Conservation (phyloP, 2,888 invertebrate species). For the Oscheius sp. region DNA sequence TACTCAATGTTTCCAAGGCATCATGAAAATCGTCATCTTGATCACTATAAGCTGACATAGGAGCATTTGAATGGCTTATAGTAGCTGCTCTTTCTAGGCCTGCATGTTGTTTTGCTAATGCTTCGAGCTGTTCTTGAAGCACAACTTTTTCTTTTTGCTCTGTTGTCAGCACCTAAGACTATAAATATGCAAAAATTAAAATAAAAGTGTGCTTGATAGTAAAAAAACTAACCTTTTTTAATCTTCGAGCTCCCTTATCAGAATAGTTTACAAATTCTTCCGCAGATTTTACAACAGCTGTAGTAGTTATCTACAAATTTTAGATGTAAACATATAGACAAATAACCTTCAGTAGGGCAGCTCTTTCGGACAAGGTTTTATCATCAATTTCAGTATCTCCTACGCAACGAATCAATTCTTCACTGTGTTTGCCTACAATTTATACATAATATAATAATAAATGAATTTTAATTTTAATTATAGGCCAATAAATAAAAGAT, state of each 20-base stretch:
- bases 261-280: conserved; percentile 90
- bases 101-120: conserved; percentile 94
- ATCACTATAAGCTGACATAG: conserved; percentile 61
- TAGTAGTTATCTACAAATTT: conserved; percentile 44
- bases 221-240: conserved; percentile 85
- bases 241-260: conserved; percentile 88
- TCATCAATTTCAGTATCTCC: conserved; percentile 77
- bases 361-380: conserved; percentile 90
- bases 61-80: conserved; percentile 32
- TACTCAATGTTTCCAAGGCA: conserved; percentile 76
- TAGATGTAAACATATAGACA: conserved; percentile 7
- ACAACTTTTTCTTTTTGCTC: conserved; percentile 52
- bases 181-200: conserved; percentile 75
- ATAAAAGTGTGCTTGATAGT: conserved; percentile 73
- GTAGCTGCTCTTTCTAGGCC: conserved; percentile 86
- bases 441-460: background rate
- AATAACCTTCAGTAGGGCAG: conserved; percentile 84
- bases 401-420: conserved; percentile 49
- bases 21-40: conserved; percentile 80
- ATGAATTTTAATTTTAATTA: background rate
- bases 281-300: conserved; percentile 93
- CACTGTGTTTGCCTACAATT: conserved; percentile 61
- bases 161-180: conserved; percentile 39
- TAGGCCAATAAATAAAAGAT: background rate
- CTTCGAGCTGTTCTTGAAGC: conserved; percentile 88